phyloP scores from a whole-genome alignment of 1,140 invertebrate genomes.

The Ridgeia piscesae region DNA sequence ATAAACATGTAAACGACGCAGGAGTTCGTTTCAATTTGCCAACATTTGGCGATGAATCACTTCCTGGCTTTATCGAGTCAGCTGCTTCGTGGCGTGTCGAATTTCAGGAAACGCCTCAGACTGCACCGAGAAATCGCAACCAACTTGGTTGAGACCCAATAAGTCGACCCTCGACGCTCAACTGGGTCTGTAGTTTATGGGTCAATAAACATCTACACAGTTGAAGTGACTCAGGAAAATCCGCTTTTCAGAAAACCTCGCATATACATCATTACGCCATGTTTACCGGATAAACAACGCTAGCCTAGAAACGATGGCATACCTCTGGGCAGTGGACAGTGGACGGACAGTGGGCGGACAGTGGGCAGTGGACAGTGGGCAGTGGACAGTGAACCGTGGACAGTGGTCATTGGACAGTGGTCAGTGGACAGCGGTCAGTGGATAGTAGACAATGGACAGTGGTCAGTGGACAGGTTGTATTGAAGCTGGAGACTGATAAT shows the following conservation, averaged over 20 bases:
- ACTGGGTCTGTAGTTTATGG: not conserved
- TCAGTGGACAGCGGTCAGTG: too few species aligned
- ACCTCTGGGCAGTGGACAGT: too few species aligned
- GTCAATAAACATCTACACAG: not conserved
- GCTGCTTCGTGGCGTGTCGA: not conserved
- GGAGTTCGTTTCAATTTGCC: not conserved
- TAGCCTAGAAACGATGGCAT: not conserved
- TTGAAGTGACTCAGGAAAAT: not conserved
- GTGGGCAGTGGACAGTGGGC: too few species aligned
- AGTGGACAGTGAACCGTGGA: too few species aligned
- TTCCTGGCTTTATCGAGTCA: not conserved
- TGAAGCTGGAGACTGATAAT: too few species aligned
- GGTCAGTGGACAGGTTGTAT: too few species aligned
- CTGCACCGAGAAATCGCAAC: not conserved
- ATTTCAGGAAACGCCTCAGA: not conserved
- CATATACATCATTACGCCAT: not conserved
- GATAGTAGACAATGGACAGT: too few species aligned
- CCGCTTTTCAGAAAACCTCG: not conserved
- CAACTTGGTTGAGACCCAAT: not conserved
- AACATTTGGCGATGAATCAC: not conserved
- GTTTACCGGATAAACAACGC: not conserved
- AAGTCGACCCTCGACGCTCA: not conserved
- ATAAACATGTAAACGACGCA: not conserved
- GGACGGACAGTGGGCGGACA: too few species aligned
- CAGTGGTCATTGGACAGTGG: too few species aligned